Conservation (phyloP, 2,797 vertebrate genomes). For the Melanogrammus aeglefinus region DNA sequence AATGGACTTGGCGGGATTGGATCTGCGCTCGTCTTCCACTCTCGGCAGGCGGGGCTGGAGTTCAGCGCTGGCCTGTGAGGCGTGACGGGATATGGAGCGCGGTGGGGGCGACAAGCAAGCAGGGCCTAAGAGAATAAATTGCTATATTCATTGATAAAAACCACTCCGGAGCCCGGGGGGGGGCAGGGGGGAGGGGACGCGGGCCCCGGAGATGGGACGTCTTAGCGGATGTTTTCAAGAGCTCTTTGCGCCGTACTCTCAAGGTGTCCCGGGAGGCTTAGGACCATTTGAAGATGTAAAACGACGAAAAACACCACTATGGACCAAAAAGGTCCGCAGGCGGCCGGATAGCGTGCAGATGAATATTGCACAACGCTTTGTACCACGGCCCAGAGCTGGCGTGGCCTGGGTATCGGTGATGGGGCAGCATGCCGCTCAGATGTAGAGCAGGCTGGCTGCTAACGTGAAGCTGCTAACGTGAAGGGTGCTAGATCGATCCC, state of each 20-base stretch:
- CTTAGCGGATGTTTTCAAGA: constrained; percentile 44
- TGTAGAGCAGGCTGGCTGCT: no score
- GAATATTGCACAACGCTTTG: background rate
- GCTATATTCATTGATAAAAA: constrained; percentile 54
- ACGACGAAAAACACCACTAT: background rate
- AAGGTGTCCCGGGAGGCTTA: constrained; percentile 18
- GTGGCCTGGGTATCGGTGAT: no score
- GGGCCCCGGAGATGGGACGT: constrained; percentile 31
- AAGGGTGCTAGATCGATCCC: no score
- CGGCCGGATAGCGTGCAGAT: background rate
- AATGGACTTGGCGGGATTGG: constrained; percentile 54
- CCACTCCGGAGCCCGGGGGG: constrained; percentile 28
- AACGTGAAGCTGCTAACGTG: no score
- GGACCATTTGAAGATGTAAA: constrained; percentile 20
- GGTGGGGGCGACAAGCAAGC: constrained; percentile 34
- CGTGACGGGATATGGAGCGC: constrained; percentile 45
- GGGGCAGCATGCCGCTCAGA: no score
- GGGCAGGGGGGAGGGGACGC: background rate
- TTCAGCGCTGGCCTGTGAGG: constrained; percentile 55
- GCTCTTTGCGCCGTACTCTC: constrained; percentile 29
- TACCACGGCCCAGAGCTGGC: background rate
- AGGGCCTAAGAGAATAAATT: constrained; percentile 45
- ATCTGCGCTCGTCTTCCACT: constrained; percentile 47
- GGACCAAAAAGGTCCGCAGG: background rate
- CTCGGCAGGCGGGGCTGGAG: constrained; percentile 53